Evolutionary conservation across 2,797 vertebrate genomes (phyloP).

Genomic region (Bradypodion ventrale): DNA sequence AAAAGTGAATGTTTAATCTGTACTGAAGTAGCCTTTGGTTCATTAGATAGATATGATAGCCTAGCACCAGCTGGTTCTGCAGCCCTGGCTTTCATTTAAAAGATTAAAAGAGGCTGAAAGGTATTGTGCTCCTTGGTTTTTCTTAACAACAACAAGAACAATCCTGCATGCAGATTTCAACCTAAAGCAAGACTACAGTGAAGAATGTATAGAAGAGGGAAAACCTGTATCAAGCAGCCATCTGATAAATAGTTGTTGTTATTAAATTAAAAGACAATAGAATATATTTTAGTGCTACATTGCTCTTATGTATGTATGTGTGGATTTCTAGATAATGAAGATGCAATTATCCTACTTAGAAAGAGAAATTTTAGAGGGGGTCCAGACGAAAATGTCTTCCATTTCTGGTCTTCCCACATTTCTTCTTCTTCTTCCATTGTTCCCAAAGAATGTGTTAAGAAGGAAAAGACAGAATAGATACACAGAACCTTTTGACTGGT

Average conservation of each 20-base stretch:
- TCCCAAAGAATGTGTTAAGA: background rate
- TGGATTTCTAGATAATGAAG: no score
- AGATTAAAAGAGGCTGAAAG: background rate
- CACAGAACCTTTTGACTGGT: background rate
- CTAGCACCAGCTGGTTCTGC: no score
- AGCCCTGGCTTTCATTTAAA: background rate
- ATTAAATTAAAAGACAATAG: background rate
- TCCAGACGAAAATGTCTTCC: background rate
- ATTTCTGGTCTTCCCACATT: background rate
- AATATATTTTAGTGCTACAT: background rate
- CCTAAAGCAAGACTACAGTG: background rate
- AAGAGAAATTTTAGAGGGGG: no score
- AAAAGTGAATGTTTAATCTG: no score
- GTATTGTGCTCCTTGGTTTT: no score
- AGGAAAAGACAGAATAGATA: background rate
- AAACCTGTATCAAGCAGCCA: background rate
- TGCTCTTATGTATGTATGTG: background rate
- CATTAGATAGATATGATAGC: no score
- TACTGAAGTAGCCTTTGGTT: background rate
- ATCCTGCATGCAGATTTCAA: background rate
- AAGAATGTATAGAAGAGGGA: no score
- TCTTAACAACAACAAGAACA: background rate
- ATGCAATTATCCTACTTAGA: no score
- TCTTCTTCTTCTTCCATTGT: background rate
- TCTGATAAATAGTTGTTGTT: background rate